Conservation (phyloP, 2,113 vertebrate genomes). For the Coreoperca whiteheadi region DNA sequence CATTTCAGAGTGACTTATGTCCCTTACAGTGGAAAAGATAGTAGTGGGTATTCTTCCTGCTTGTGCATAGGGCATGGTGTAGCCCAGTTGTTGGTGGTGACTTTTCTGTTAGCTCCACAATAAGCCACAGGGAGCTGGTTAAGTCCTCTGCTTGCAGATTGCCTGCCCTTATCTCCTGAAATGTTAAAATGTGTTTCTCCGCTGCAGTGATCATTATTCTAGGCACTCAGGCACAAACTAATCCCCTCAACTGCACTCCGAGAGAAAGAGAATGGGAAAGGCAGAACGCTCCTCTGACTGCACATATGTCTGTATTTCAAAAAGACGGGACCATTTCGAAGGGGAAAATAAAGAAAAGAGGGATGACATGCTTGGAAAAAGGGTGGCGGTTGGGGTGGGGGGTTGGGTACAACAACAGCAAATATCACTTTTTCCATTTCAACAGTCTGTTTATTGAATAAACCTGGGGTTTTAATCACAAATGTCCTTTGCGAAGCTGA, state of each 20-base stretch:
- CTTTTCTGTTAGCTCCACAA: conserved; percentile 68
- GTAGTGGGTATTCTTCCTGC: conserved; percentile 37
- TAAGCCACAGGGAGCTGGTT: conserved; percentile 77
- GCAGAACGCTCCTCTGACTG: conserved; percentile 61
- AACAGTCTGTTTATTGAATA: conserved; percentile 52
- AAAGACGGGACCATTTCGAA: conserved; percentile 50
- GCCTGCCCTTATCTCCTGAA: conserved; percentile 81
- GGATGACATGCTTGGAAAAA: conserved; percentile 51
- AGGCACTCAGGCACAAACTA: conserved; percentile 79
- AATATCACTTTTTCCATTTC: conserved; percentile 59
- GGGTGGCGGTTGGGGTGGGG: too few relatives aligned
- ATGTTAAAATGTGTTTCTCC: conserved; percentile 82
- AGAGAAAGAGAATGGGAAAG: conserved; percentile 67
- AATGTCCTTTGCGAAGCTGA: conserved; percentile 5
- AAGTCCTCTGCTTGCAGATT: conserved; percentile 80
- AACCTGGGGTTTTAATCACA: conserved; percentile 39
- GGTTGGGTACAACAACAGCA: too few relatives aligned
- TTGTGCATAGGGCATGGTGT: conserved; percentile 24
- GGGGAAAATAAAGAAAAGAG: conserved; percentile 18
- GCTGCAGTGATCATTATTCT: conserved; percentile 84
- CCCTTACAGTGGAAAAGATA: neutral
- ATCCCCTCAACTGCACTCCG: conserved; percentile 76
- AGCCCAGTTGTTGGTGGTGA: conserved; percentile 50
- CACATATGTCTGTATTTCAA: conserved; percentile 74
- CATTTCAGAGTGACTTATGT: conserved; percentile 31